Percentiles rank a stretch among this genome's conserved stretches.
Evolutionary conservation across 2,113 vertebrate species (phyloP).

Genomic region (Eidolon helvum): DNA sequence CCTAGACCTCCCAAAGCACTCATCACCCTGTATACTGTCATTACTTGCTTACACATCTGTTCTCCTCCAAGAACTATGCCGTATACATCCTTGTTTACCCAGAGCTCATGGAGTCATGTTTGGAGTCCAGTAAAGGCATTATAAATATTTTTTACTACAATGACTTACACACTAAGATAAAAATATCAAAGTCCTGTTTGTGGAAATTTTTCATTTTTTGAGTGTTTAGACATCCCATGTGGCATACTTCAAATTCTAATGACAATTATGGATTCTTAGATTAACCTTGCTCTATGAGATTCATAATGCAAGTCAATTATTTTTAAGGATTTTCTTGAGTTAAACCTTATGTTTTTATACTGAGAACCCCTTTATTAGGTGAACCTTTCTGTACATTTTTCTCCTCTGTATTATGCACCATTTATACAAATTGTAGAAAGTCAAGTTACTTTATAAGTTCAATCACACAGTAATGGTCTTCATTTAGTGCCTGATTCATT

Average conservation of each 20-base stretch:
- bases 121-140: not conserved
- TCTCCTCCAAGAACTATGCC: not conserved
- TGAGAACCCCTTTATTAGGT: not conserved
- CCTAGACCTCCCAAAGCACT: not conserved
- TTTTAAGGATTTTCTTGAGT: constrained; percentile 3
- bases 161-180: not conserved
- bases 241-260: not conserved
- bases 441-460: not conserved
- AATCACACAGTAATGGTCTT: not conserved
- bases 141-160: not conserved
- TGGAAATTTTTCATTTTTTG: not conserved
- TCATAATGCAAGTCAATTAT: not conserved
- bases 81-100: not conserved
- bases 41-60: not conserved
- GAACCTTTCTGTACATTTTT: not conserved
- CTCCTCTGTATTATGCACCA: not conserved
- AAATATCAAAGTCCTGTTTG: not conserved
- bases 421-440: not conserved
- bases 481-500: not conserved
- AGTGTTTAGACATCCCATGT: not conserved
- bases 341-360: not conserved
- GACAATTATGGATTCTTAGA: not conserved
- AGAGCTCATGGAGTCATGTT: not conserved
- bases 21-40: not conserved
- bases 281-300: not conserved